Conservation (phyloP, 2,888 invertebrate genomes). For the Lamproptera curius region DNA sequence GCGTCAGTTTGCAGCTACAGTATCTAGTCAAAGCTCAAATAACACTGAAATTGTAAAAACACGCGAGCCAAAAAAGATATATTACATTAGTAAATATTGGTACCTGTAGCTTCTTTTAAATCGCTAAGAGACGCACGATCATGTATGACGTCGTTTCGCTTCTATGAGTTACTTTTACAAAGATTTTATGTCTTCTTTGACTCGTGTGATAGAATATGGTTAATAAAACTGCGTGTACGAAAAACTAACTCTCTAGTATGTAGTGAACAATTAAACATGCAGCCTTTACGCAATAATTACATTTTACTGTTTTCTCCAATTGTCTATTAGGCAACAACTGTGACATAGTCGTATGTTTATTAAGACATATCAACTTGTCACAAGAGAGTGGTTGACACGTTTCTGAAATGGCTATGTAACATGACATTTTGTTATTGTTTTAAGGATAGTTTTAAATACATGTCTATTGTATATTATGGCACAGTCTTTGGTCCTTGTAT, state of each 20-base stretch:
- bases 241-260: conserved; percentile 24
- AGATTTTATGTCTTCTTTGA: too few species aligned
- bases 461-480: neutral
- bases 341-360: too few species aligned
- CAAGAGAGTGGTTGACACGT: too few species aligned
- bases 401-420: conserved; percentile 4
- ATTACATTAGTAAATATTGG: too few species aligned
- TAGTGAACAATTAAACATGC: conserved; percentile 34
- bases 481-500: neutral
- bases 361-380: conserved; percentile 3
- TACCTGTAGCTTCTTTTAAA: too few species aligned
- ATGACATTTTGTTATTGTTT: neutral
- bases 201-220: too few species aligned
- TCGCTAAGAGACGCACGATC: too few species aligned
- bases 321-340: conserved; percentile 2
- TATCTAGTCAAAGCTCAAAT: conserved; percentile 20
- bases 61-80: too few species aligned
- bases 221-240: neutral
- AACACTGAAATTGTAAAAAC: conserved; percentile 1
- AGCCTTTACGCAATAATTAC: conserved; percentile 43
- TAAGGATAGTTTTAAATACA: neutral
- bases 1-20: conserved; percentile 2
- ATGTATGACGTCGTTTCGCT: too few species aligned
- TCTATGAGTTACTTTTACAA: too few species aligned
- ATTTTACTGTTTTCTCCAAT: conserved; percentile 4